Evolutionary conservation across 2,797 vertebrate species (phyloP).

Genomic region (Hippopotamyrus pictus): DNA sequence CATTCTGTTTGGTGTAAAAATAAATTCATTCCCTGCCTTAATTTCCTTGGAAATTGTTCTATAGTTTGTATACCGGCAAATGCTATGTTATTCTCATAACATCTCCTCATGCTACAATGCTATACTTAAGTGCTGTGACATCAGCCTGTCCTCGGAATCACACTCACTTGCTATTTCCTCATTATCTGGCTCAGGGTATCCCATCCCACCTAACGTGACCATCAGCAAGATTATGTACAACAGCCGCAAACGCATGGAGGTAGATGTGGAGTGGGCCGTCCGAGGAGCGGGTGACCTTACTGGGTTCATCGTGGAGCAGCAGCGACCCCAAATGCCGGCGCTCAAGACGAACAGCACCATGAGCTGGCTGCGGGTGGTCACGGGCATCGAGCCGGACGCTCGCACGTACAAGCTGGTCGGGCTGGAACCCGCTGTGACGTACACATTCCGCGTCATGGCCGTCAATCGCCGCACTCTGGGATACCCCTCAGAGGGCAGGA

Average conservation of each 20-base stretch:
- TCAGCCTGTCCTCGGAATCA: not conserved
- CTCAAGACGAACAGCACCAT: constrained; percentile 14
- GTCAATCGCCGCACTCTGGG: constrained; percentile 78
- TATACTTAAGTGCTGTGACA: not conserved
- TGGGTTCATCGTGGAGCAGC: constrained; percentile 73
- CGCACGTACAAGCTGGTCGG: constrained; percentile 61
- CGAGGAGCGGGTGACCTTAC: constrained; percentile 61
- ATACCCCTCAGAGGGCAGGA: constrained; percentile 75
- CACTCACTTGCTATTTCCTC: not conserved
- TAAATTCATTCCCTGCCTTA: not conserved
- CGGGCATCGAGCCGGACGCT: constrained; percentile 62
- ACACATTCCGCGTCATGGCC: constrained; percentile 74
- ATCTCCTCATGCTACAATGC: not conserved
- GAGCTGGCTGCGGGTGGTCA: constrained; percentile 65
- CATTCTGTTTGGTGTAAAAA: not conserved
- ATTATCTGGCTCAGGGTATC: constrained; percentile 60
- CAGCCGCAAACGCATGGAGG: constrained; percentile 65
- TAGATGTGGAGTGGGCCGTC: constrained; percentile 73
- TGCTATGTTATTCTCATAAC: not conserved
- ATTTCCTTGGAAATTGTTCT: not conserved
- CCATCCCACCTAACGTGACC: constrained; percentile 77
- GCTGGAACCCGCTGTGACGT: constrained; percentile 66
- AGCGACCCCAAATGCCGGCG: constrained; percentile 36
- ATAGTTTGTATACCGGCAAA: not conserved
- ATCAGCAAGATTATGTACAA: constrained; percentile 72